Evolutionary conservation across 2,797 vertebrate species (phyloP).

Genomic region (Enteromius viviparus): DNA sequence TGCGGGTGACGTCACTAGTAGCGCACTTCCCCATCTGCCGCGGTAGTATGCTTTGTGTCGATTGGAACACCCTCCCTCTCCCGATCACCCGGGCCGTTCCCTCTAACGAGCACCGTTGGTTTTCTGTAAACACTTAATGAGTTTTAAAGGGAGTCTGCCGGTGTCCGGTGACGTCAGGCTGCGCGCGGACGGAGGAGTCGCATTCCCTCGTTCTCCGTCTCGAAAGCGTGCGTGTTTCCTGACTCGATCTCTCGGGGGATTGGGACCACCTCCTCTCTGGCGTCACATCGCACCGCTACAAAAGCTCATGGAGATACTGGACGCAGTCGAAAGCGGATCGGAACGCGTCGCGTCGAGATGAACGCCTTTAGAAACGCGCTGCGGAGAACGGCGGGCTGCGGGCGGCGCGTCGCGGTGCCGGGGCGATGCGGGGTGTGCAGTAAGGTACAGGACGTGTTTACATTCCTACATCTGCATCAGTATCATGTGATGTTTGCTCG

Average conservation of each 20-base stretch:
- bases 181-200: background rate
- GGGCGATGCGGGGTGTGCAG: conserved; percentile 44
- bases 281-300: conserved; percentile 59
- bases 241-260: background rate
- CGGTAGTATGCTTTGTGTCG: background rate
- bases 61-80: background rate
- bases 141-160: too few relatives aligned
- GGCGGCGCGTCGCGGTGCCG: conserved; percentile 17
- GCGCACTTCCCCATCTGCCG: background rate
- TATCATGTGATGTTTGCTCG: conserved; percentile 11
- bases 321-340: conserved; percentile 31
- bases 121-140: too few relatives aligned
- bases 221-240: background rate
- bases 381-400: conserved; percentile 40
- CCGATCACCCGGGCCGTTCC: background rate
- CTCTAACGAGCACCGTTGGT: too few relatives aligned
- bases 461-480: conserved; percentile 2
- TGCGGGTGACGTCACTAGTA: conserved; percentile 1
- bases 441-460: conserved; percentile 23
- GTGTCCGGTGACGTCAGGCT: background rate
- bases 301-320: conserved; percentile 61
- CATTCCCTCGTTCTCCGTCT: background rate
- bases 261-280: conserved; percentile 59
- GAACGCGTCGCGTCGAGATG: conserved; percentile 48
- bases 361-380: conserved; percentile 47